Conservation (phyloP, 2,797 vertebrate species). For the Discoglossus pictus region DNA sequence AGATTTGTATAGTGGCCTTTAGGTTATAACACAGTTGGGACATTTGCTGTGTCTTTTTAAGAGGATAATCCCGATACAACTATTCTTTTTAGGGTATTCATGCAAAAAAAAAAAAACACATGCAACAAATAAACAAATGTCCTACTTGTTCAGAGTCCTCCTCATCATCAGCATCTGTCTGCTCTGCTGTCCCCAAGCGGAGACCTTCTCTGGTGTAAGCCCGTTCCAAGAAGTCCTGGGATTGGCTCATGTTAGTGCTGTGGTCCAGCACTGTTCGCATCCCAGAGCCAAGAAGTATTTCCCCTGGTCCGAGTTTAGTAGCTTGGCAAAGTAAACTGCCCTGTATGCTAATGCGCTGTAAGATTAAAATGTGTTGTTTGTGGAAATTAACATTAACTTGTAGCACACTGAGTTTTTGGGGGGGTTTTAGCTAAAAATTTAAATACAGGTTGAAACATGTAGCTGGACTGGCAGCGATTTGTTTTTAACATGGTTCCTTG, state of each 20-base stretch:
- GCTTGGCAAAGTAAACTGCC: constrained; percentile 75
- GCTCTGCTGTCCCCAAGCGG: constrained; percentile 69
- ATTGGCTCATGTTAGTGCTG: constrained; percentile 74
- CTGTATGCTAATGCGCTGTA: constrained; percentile 75
- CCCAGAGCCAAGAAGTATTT: constrained; percentile 71
- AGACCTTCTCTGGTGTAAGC: constrained; percentile 74
- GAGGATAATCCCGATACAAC: too few relatives aligned
- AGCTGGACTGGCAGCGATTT: too few relatives aligned
- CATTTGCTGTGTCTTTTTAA: too few relatives aligned
- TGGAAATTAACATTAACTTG: too few relatives aligned
- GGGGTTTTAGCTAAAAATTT: too few relatives aligned
- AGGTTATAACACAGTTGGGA: too few relatives aligned
- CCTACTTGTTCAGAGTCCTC: constrained; percentile 80
- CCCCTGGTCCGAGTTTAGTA: constrained; percentile 69
- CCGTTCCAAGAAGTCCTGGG: constrained; percentile 76
- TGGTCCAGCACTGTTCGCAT: constrained; percentile 60
- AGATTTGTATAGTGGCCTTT: too few relatives aligned
- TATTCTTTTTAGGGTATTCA: too few relatives aligned
- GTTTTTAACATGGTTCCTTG: too few relatives aligned
- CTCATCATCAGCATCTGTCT: constrained; percentile 83
- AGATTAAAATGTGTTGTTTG: not conserved
- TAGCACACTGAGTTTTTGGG: too few relatives aligned
- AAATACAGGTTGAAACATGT: too few relatives aligned
- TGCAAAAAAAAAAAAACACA: too few relatives aligned
- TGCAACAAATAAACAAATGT: not conserved